These are phyloP conservation scores for Spea hammondii DNA, from an alignment of 2,797 vertebrate species.

Conservation along the genomic window DNA sequence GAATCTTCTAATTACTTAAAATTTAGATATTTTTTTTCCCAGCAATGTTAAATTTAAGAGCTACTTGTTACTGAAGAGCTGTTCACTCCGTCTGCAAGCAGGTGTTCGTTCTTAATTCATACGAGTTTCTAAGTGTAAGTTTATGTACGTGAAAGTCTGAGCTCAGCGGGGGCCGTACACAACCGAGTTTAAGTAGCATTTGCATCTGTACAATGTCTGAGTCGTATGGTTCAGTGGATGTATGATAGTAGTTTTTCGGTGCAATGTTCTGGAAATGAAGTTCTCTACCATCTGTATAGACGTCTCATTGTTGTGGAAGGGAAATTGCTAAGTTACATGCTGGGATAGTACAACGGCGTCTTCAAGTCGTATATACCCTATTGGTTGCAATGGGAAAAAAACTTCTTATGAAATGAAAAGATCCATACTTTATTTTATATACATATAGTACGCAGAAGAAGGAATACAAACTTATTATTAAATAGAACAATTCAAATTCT, in stretches of 20 bases:
- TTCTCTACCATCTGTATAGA: conserved; percentile 49
- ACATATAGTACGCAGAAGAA: too few species aligned
- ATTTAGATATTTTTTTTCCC: conserved; percentile 14
- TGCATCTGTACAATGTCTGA: conserved; percentile 47
- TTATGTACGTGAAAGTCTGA: conserved; percentile 40
- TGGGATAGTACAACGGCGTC: neutral
- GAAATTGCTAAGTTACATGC: conserved; percentile 44
- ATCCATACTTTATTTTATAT: too few species aligned
- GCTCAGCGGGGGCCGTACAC: conserved; percentile 43
- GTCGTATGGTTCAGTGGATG: conserved; percentile 50
- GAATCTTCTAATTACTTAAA: conserved; percentile 1
- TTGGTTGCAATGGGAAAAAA: too few species aligned
- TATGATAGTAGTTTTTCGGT: conserved; percentile 41
- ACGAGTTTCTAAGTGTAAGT: conserved; percentile 41
- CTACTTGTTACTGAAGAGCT: conserved; percentile 30
- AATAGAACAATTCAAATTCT: too few species aligned
- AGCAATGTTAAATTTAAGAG: conserved; percentile 46
- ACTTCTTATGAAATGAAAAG: too few species aligned
- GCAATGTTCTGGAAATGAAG: conserved; percentile 50
- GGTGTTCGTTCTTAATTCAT: conserved; percentile 48
- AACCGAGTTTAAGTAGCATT: conserved; percentile 49
- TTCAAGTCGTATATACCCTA: neutral
- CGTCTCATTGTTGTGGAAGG: conserved; percentile 36
- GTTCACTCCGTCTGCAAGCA: conserved; percentile 38
- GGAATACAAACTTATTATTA: too few species aligned